These are phyloP conservation scores for Etheostoma spectabile DNA, from an alignment of 2,113 vertebrate species.

Conservation along the genomic window DNA sequence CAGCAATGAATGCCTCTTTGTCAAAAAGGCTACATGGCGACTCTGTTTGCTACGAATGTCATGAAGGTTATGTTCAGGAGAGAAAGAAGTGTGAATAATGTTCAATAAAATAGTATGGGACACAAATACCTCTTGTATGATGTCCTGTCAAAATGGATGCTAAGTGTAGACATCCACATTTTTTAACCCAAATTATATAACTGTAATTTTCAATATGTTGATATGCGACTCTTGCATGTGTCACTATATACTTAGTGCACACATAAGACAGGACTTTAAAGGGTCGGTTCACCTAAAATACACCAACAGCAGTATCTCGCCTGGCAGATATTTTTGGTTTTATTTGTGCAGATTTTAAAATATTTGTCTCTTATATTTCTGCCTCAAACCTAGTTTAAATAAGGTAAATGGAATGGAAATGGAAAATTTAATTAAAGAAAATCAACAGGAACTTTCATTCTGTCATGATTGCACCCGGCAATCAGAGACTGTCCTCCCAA, in stretches of 20 bases:
- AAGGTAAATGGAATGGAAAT: not conserved
- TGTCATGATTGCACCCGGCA: too few relatives aligned
- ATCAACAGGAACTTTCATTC: too few relatives aligned
- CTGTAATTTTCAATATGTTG: not conserved
- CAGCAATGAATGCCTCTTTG: constrained; percentile 48
- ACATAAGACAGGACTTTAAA: not conserved
- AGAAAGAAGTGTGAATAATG: constrained; percentile 29
- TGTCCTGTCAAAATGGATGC: not conserved
- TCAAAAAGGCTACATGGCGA: constrained; percentile 25
- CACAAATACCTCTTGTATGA: constrained; percentile 16
- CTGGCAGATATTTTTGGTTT: not conserved
- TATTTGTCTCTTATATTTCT: not conserved
- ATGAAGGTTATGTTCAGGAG: constrained; percentile 28
- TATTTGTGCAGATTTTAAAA: not conserved
- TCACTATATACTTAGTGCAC: not conserved
- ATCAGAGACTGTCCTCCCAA: not conserved
- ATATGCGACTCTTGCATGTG: not conserved
- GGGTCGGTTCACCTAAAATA: not conserved
- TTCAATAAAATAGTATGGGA: not conserved
- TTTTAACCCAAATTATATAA: not conserved
- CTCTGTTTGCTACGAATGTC: constrained; percentile 34
- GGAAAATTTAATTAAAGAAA: too few relatives aligned
- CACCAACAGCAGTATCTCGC: not conserved
- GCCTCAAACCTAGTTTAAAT: not conserved
- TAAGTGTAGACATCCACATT: not conserved